Evolutionary conservation across 30 jellyfish, hydroid and myxozoan species (phyloP).

Genomic region (Phacellophora camtschatica): DNA sequence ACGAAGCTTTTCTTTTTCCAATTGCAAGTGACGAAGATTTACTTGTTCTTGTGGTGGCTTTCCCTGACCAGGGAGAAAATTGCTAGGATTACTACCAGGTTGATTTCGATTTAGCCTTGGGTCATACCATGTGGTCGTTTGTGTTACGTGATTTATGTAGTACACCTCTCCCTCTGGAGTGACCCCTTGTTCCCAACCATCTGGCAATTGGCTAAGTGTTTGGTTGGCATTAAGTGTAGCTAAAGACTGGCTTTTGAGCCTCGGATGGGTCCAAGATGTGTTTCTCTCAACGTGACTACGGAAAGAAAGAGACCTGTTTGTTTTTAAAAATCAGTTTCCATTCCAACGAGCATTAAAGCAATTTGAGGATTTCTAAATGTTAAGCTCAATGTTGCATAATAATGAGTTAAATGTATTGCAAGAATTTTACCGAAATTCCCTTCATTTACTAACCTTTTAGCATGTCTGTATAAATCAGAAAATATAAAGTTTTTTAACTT

Average conservation of each 20-base stretch:
- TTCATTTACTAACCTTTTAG: too few species aligned
- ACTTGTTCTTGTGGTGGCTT: constrained; percentile 52
- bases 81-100: constrained; percentile 8
- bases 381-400: too few species aligned
- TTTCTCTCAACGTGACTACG: constrained; percentile 83
- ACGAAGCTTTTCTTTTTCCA: constrained; percentile 66
- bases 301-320: too few species aligned
- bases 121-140: constrained; percentile 95
- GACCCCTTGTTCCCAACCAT: constrained; percentile 98
- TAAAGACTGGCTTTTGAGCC: constrained; percentile 72
- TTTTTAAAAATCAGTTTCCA: too few species aligned
- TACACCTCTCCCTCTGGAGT: constrained; percentile 97
- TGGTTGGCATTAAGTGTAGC: constrained; percentile 67
- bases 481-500: too few species aligned
- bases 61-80: constrained; percentile 48
- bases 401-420: too few species aligned
- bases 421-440: too few species aligned
- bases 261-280: constrained; percentile 94
- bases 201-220: constrained; percentile 75
- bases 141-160: constrained; percentile 79
- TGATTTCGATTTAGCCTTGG: constrained; percentile 83
- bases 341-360: too few species aligned
- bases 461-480: too few species aligned
- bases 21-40: constrained; percentile 71
- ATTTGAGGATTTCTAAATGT: too few species aligned